Conservation (phyloP, 2,888 invertebrate species). For the Cantharis rustica region DNA sequence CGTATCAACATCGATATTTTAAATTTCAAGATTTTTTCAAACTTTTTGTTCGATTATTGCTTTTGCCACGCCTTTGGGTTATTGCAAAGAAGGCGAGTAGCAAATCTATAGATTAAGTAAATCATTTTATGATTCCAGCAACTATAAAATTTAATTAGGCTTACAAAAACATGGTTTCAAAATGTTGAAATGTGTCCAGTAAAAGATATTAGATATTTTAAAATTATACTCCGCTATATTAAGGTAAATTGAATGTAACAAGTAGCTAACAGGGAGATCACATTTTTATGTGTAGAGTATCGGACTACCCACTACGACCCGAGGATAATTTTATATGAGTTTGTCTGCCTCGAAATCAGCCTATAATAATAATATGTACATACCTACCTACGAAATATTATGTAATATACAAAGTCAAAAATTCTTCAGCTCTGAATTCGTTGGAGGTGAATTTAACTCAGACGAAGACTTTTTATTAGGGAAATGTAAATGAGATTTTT, state of each 20-base stretch:
- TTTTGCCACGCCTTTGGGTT: background rate
- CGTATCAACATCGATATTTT: constrained; percentile 31
- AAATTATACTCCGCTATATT: background rate
- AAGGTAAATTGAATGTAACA: background rate
- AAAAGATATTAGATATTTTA: background rate
- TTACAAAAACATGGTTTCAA: background rate
- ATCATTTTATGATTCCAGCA: background rate
- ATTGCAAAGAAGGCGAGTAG: background rate
- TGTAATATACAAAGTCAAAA: no score
- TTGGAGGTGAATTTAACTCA: no score
- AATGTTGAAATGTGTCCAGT: background rate
- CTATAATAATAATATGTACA: background rate
- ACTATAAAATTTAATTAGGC: background rate
- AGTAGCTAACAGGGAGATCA: background rate
- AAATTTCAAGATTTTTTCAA: constrained; percentile 23
- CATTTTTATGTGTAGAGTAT: background rate
- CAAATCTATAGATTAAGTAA: background rate
- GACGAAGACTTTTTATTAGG: no score
- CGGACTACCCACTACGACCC: background rate
- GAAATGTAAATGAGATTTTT: no score
- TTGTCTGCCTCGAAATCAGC: background rate
- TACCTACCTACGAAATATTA: no score
- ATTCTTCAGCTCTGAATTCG: no score
- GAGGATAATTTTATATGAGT: background rate
- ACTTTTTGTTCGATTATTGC: background rate